phyloP scores from a whole-genome alignment of 2,888 invertebrate species.

The Cantharis lateralis region DNA sequence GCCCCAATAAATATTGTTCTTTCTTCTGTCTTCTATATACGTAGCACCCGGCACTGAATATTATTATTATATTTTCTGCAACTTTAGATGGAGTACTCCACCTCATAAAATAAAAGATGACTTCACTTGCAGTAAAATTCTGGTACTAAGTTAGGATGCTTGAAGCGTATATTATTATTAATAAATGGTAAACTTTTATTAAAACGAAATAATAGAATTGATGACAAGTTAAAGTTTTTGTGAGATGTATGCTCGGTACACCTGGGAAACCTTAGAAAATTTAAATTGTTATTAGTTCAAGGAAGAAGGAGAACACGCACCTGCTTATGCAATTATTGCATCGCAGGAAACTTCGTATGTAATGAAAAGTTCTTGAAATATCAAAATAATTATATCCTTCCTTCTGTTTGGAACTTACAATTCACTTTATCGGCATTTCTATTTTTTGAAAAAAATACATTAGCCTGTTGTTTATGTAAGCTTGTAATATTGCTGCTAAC shows the following conservation, averaged over 20 bases:
- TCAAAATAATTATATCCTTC: neutral
- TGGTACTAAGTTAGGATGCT: neutral
- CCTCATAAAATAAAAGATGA: neutral
- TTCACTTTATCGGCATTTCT: too few species aligned
- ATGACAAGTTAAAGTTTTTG: neutral
- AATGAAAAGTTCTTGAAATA: neutral
- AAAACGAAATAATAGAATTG: neutral
- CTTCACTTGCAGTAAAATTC: neutral
- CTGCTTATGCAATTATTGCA: constrained; percentile 83
- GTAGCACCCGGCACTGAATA: neutral
- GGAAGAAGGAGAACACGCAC: constrained; percentile 78
- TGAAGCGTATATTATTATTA: neutral
- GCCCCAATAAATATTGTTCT: neutral
- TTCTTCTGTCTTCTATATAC: neutral
- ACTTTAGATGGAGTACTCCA: neutral
- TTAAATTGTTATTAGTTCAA: constrained; percentile 85
- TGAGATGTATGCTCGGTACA: constrained; percentile 53
- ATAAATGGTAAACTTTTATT: neutral
- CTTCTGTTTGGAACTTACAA: neutral
- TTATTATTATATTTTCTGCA: neutral
- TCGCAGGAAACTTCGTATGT: constrained; percentile 54
- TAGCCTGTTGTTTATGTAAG: too few species aligned
- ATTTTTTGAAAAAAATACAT: too few species aligned
- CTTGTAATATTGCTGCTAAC: too few species aligned
- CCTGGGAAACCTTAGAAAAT: constrained; percentile 81